Evolutionary conservation across 1,140 invertebrate species (phyloP).

Genomic region (Bombus turneri): DNA sequence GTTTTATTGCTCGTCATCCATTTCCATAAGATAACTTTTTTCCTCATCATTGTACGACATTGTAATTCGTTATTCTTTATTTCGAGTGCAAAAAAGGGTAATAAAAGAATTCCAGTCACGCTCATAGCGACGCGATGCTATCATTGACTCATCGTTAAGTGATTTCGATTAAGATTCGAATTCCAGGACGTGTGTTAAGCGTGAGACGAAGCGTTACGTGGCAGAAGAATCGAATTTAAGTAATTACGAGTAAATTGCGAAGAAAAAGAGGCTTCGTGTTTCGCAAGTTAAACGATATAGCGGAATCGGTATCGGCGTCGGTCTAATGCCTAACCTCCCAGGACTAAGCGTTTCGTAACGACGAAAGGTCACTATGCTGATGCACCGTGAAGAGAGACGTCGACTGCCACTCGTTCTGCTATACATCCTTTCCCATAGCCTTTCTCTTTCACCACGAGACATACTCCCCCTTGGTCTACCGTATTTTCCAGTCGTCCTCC

Average conservation of each 20-base stretch:
- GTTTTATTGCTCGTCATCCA: too few relatives aligned
- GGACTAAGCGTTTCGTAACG: slow-evolving; percentile 54
- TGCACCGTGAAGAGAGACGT: slow-evolving; percentile 43
- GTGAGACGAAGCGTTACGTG: not conserved
- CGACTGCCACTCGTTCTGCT: slow-evolving; percentile 33
- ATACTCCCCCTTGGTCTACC: not conserved
- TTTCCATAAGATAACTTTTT: too few relatives aligned
- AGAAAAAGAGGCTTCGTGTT: not conserved
- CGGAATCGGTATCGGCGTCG: slow-evolving; percentile 29
- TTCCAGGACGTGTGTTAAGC: not conserved
- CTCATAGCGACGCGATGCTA: not conserved
- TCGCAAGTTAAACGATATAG: slow-evolving; percentile 12
- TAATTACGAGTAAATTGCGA: slow-evolving; percentile 25
- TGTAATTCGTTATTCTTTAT: too few relatives aligned
- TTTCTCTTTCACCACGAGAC: slow-evolving; percentile 60
- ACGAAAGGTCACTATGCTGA: slow-evolving; percentile 63
- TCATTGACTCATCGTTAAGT: not conserved
- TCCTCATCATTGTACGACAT: too few relatives aligned
- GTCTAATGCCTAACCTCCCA: slow-evolving; percentile 9
- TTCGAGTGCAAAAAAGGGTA: too few relatives aligned
- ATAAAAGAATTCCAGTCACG: too few relatives aligned
- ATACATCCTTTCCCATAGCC: slow-evolving; percentile 65
- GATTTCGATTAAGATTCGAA: not conserved
- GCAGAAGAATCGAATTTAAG: not conserved
- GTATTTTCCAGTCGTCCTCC: slow-evolving; percentile 46